Evolutionary conservation across 1,140 invertebrate species (phyloP).

Genomic region (Drosophila nannoptera): DNA sequence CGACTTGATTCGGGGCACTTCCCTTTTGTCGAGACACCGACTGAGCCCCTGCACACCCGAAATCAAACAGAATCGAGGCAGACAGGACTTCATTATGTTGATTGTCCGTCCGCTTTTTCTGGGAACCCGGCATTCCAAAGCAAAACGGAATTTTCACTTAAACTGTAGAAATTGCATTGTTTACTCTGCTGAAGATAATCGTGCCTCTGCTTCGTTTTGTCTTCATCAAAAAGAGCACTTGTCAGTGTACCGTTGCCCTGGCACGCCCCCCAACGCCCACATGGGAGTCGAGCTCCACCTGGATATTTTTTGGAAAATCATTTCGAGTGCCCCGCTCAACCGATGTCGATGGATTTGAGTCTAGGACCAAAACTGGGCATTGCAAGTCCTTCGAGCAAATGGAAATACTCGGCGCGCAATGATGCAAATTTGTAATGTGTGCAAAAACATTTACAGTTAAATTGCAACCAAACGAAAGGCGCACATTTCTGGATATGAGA

Average conservation of each 20-base stretch:
- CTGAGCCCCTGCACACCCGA: slow-evolving; percentile 7
- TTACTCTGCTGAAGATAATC: slow-evolving; percentile 15
- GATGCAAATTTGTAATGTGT: too few species aligned
- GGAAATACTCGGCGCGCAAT: too few species aligned
- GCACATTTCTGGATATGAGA: too few species aligned
- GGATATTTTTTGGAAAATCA: slow-evolving; percentile 53
- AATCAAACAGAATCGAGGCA: slow-evolving; percentile 23
- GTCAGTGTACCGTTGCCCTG: slow-evolving; percentile 1
- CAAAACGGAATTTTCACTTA: slow-evolving; percentile 57
- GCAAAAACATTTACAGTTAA: too few species aligned
- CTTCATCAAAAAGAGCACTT: slow-evolving; percentile 5
- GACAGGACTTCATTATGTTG: slow-evolving; percentile 60
- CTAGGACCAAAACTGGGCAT: too few species aligned
- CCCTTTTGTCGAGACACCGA: slow-evolving; percentile 29
- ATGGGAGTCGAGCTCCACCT: slow-evolving; percentile 42
- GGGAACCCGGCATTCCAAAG: slow-evolving; percentile 29
- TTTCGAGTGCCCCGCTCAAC: slow-evolving; percentile 47
- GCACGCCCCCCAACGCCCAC: slow-evolving; percentile 1
- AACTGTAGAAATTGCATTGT: slow-evolving; percentile 66
- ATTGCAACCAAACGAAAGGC: too few species aligned
- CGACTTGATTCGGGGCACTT: slow-evolving; percentile 54
- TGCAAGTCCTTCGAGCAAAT: too few species aligned
- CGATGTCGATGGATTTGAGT: too few species aligned
- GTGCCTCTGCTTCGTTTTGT: slow-evolving; percentile 9
- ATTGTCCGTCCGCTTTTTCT: slow-evolving; percentile 26